Conservation (phyloP, 2,113 vertebrate genomes). For the Callaeas wilsoni region DNA sequence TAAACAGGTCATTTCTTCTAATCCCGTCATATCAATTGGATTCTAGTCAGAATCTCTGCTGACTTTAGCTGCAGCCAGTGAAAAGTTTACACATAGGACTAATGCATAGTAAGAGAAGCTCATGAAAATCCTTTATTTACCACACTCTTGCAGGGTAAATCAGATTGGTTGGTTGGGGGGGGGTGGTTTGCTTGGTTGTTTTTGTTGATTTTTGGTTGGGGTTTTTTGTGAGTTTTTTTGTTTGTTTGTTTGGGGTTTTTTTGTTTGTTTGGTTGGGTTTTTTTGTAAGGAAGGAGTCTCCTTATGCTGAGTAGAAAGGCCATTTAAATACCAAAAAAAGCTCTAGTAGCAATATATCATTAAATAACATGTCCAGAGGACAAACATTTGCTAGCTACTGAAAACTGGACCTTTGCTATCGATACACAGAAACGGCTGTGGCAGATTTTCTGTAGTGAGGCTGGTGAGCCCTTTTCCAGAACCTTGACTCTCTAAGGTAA, state of each 20-base stretch:
- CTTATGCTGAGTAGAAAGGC: not conserved
- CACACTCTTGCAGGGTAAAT: not conserved
- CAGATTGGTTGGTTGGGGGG: too few relatives aligned
- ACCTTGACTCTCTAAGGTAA: not conserved
- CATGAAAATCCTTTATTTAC: not conserved
- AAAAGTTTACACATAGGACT: not conserved
- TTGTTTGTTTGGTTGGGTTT: not conserved
- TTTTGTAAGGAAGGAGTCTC: not conserved
- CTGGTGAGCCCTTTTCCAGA: accelerated
- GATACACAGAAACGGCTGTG: not conserved
- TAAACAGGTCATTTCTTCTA: not conserved
- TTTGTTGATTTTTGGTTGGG: too few relatives aligned
- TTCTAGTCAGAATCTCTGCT: not conserved
- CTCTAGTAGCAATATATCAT: not conserved
- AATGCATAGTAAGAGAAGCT: not conserved
- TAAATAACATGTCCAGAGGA: not conserved
- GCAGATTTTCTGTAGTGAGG: not conserved
- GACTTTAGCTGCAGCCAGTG: not conserved
- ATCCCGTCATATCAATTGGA: accelerated
- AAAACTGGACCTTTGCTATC: not conserved
- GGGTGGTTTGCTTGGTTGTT: not conserved
- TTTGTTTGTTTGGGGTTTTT: not conserved
- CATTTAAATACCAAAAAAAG: not conserved
- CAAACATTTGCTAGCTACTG: not conserved
- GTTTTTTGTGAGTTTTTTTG: not conserved